These are phyloP conservation scores for Pipistrellus pipistrellus DNA, from an alignment of 2,797 vertebrate species.

Conservation along the genomic window DNA sequence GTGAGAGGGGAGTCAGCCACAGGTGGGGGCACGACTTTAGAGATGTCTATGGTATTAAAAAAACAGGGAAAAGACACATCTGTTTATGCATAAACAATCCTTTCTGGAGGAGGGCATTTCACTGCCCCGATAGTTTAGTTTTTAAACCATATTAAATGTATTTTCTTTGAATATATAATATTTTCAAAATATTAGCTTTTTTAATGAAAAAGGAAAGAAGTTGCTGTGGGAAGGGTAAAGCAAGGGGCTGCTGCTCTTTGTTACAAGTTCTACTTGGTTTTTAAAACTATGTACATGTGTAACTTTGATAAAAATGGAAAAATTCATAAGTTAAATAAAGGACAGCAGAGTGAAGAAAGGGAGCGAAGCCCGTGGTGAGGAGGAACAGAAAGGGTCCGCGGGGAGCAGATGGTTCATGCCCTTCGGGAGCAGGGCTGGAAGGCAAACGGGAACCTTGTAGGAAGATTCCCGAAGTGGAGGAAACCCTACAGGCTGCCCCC, in stretches of 20 bases:
- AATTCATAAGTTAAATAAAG: neutral
- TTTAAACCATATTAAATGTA: slow-evolving; percentile 48
- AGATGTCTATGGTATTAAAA: neutral
- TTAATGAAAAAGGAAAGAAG: neutral
- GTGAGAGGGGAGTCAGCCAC: neutral
- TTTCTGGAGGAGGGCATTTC: neutral
- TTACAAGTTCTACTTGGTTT: neutral
- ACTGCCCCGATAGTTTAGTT: neutral
- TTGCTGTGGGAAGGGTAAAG: neutral
- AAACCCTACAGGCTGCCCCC: slow-evolving; percentile 32
- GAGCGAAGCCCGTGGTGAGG: neutral
- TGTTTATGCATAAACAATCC: neutral
- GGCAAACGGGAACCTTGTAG: neutral
- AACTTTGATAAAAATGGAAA: slow-evolving; percentile 20
- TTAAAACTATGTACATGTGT: neutral
- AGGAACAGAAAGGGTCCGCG: neutral
- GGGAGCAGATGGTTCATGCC: slow-evolving; percentile 32
- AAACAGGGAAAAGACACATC: neutral
- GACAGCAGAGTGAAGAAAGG: neutral
- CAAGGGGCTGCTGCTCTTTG: neutral
- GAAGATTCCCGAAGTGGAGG: slow-evolving; percentile 46
- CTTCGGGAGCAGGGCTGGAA: slow-evolving; percentile 49
- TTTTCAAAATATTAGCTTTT: slow-evolving; percentile 54
- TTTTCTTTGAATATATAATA: neutral
- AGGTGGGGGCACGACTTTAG: neutral